Evolutionary conservation across 2,888 invertebrate species (phyloP).

Genomic region (Phytoseiulus persimilis): DNA sequence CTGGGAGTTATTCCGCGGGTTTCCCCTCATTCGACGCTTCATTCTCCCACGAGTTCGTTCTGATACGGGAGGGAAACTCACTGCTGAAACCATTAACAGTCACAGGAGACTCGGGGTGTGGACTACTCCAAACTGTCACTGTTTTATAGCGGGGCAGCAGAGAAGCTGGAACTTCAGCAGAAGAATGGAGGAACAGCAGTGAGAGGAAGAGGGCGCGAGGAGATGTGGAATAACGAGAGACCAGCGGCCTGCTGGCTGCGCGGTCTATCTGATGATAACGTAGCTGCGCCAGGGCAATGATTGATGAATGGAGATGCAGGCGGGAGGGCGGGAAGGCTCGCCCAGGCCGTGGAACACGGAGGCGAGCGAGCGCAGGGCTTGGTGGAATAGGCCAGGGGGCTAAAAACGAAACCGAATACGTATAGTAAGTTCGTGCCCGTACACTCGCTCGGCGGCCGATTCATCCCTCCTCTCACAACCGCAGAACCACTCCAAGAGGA

Average conservation of each 20-base stretch:
- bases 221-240: not conserved
- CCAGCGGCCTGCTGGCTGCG: not conserved
- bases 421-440: not conserved
- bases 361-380: not conserved
- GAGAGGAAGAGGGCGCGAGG: not conserved
- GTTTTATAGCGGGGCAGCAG: not conserved
- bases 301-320: constrained; percentile 5
- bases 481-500: not conserved
- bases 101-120: not conserved
- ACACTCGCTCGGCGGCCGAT: not conserved
- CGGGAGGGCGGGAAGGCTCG: not conserved
- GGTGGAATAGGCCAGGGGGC: not conserved
- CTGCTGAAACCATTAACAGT: not conserved
- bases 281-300: not conserved
- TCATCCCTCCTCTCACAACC: not conserved
- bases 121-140: not conserved
- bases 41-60: not conserved
- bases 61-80: not conserved
- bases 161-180: not conserved
- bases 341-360: not conserved
- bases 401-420: constrained; percentile 5
- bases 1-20: not conserved
- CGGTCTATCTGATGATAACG: not conserved
- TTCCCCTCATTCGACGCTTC: not conserved
- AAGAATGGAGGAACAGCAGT: not conserved